Base-by-base conservation (phyloP, 1,140 invertebrate genomes). In the Drosophila auraria region DNA sequence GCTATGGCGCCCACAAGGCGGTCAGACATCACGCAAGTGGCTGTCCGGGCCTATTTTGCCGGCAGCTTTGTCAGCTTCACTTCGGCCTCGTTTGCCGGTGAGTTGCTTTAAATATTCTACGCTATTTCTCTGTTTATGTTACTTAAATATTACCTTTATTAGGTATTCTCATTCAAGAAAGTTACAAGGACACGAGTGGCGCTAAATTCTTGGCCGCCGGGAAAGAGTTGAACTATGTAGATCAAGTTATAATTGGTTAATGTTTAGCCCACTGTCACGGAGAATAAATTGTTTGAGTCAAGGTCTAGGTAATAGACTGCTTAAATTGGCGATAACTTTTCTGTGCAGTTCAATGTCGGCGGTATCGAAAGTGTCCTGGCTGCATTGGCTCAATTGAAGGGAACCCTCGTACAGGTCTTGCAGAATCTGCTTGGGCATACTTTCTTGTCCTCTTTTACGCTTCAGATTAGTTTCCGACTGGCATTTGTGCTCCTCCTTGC, bases 41-140 rank as follows among this genome's bases (percentile, higher is more conserved):
- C 81, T 0, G 0, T 71, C 2, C 72, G 81, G 1, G 80, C 77
- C 20, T 78, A 66, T 27, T 45, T 83, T 8, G 57, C 69, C 9
- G 81, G 82, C 14, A 73, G 49, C 44, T 47, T 84, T 38, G 82
- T 84, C 5, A 83, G 82, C 25, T 84, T 74, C 5, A 84, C 61
- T 14, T 80, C 81, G 0, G 82, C 82, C 1, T 54, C 77, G 0
- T 17, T 83, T 25, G 81, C 81, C 3, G 82, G 73, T 83, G n/a
- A 30, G 30, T 62, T 11, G 14, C 15, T 17, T 9, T n/a, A 42
- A 3, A 14, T 20, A 14, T 12, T 11, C 14, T 14, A 2, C 7
- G 11, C 5, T 30, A 38, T 14, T 36, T 17, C 9, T 5, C 1
- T 5, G 8, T n/a, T 9, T n/a, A 2, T 38, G 7, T 36, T 30